These are phyloP conservation scores for Okapia johnstoni DNA, from an alignment of 2,113 vertebrate species.

Conservation along the genomic window DNA sequence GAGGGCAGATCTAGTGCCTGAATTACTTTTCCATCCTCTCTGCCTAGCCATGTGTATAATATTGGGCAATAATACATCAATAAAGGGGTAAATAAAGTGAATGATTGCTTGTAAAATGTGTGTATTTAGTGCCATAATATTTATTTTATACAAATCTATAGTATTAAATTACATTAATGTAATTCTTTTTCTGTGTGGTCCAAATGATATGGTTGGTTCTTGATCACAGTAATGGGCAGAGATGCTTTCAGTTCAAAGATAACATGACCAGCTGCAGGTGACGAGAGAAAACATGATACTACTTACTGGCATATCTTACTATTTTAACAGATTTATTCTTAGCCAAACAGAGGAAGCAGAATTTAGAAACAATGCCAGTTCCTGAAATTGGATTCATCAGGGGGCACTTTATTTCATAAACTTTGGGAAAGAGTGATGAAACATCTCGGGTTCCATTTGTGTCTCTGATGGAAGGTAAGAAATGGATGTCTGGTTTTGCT, in stretches of 20 bases:
- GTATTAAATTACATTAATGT: not conserved
- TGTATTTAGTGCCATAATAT: not conserved
- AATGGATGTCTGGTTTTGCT: not conserved
- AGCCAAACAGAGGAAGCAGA: slow-evolving; percentile 34
- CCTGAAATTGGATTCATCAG: not conserved
- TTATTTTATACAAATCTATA: not conserved
- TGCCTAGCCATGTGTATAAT: not conserved
- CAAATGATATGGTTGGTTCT: not conserved
- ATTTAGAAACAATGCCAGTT: not conserved
- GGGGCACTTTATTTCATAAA: not conserved
- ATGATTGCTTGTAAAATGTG: not conserved
- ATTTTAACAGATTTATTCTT: slow-evolving; percentile 37
- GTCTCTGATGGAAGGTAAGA: not conserved
- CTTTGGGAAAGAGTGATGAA: not conserved
- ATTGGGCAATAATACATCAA: not conserved
- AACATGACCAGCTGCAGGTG: not conserved
- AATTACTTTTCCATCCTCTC: not conserved
- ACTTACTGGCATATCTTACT: not conserved
- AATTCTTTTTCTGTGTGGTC: not conserved
- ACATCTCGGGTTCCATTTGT: not conserved
- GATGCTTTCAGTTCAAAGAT: not conserved
- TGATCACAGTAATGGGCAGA: not conserved
- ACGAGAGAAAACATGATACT: not conserved
- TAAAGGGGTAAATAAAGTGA: not conserved
- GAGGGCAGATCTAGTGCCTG: not conserved